Conservation (phyloP, 2,888 invertebrate species). For the Periphyllus acericola region DNA sequence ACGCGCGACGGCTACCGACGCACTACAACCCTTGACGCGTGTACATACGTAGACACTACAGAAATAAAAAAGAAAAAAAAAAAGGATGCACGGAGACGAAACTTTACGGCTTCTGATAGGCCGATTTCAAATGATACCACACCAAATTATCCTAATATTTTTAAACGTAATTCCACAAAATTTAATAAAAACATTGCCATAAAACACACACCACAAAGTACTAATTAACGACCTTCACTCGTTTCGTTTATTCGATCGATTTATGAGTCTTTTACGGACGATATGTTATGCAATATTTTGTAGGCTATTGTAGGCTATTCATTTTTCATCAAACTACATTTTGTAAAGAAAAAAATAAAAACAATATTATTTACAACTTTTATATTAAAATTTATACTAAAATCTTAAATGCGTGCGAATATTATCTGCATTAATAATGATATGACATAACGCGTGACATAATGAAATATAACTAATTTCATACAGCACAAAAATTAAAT, state of each 20-base stretch:
- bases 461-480: not conserved
- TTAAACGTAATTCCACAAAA: not conserved
- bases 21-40: not conserved
- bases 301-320: not conserved
- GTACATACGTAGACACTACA: not conserved
- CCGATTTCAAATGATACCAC: not conserved
- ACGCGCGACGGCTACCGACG: not conserved
- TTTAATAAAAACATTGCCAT: not conserved
- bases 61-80: not conserved
- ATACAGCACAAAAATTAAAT: too few species aligned
- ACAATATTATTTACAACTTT: not conserved
- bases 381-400: not conserved
- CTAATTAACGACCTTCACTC: not conserved
- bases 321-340: not conserved
- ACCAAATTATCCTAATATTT: not conserved
- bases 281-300: not conserved
- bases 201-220: not conserved
- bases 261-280: not conserved
- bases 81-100: not conserved
- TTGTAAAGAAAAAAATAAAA: not conserved
- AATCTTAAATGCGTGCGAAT: not conserved
- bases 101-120: conserved; percentile 32
- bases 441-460: too few species aligned
- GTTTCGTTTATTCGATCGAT: not conserved
- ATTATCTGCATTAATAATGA: not conserved